phyloP scores from a whole-genome alignment of 2,888 invertebrate genomes.

The Heliothis peltigera region DNA sequence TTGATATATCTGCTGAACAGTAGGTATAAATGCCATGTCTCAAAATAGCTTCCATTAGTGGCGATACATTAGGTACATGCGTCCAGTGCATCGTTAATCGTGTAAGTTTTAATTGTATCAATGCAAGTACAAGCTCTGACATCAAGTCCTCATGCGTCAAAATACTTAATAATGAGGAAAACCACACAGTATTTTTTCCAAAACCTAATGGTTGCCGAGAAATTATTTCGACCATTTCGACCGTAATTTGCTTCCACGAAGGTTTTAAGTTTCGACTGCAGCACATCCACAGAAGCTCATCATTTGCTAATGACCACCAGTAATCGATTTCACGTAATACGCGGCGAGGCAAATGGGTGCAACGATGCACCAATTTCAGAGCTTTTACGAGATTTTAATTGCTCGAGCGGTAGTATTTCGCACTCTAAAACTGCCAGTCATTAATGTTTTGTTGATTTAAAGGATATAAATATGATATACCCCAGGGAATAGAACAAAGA shows the following conservation, averaged over 20 bases:
- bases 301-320: conserved; percentile 32
- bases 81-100: too few species aligned
- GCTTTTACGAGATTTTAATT: background rate
- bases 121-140: too few species aligned
- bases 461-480: too few species aligned
- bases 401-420: background rate
- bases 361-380: conserved; percentile 25
- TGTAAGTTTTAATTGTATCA: too few species aligned
- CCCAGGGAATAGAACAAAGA: too few species aligned
- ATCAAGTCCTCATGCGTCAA: background rate
- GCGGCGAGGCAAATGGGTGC: conserved; percentile 6
- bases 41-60: too few species aligned
- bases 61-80: too few species aligned
- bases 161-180: background rate
- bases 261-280: background rate
- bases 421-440: background rate
- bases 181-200: background rate
- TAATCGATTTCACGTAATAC: conserved; percentile 39
- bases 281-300: conserved; percentile 30
- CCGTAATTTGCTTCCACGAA: conserved; percentile 29
- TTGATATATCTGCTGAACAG: too few species aligned
- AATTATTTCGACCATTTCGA: conserved; percentile 10
- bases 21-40: too few species aligned
- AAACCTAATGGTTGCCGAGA: background rate
- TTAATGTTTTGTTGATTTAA: background rate